Conservation (phyloP, 37 sponge, comb jelly and placozoan species). For the Diacarnus erythraeanus region DNA sequence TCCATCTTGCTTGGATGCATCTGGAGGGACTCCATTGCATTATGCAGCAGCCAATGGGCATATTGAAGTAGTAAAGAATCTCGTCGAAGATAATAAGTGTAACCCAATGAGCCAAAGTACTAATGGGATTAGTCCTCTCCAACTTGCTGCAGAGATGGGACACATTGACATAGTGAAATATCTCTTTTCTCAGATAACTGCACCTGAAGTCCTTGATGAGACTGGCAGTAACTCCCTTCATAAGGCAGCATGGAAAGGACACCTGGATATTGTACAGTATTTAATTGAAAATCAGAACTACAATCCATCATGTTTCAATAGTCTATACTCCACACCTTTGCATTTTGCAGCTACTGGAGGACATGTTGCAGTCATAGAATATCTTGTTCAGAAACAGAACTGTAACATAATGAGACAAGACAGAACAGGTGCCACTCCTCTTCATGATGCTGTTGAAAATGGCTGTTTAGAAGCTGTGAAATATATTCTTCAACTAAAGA, state of each 20-base stretch:
- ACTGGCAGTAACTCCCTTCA: not conserved
- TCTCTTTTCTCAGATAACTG: not conserved
- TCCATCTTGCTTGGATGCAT: not conserved
- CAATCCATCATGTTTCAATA: not conserved
- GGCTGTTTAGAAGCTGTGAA: not conserved
- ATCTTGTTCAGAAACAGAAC: not conserved
- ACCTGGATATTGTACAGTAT: not conserved
- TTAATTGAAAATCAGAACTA: not conserved
- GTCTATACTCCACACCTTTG: not conserved
- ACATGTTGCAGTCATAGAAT: not conserved
- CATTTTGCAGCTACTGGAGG: not conserved
- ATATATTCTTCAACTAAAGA: not conserved
- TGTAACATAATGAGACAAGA: not conserved
- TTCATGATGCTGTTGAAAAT: not conserved
- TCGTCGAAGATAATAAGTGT: not conserved
- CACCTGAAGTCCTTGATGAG: not conserved
- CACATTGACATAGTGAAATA: not conserved
- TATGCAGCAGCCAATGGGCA: not conserved
- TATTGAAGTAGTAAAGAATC: not conserved
- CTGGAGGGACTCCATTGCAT: not conserved
- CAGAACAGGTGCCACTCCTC: not conserved
- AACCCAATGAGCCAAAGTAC: not conserved
- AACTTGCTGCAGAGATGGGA: not conserved
- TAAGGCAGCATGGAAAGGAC: not conserved
- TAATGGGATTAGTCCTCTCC: slow-evolving; percentile 7